These are phyloP conservation scores for Chymomyza procnemis DNA, from an alignment of 2,888 invertebrate species.

Conservation along the genomic window DNA sequence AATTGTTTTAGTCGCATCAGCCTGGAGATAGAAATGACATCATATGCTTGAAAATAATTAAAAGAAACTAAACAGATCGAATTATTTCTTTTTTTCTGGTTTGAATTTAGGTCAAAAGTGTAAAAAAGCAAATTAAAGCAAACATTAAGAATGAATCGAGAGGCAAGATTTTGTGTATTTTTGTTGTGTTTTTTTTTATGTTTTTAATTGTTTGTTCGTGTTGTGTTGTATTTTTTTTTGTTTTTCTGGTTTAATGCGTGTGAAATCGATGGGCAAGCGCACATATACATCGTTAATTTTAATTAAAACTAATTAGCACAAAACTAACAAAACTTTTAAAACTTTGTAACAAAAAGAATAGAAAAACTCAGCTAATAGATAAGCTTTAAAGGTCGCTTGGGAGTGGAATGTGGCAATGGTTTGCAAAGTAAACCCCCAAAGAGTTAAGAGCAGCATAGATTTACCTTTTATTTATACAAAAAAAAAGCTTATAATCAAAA, in stretches of 20 bases:
- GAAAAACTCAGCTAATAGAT: neutral
- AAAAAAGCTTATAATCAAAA: neutral
- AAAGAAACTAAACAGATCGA: conserved; percentile 37
- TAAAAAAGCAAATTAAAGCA: conserved; percentile 58
- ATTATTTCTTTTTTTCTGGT: conserved; percentile 1
- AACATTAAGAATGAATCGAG: conserved; percentile 47
- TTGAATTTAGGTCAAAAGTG: conserved; percentile 64
- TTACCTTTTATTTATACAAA: neutral
- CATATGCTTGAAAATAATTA: conserved; percentile 25
- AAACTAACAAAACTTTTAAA: conserved; percentile 34
- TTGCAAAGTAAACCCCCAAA: neutral
- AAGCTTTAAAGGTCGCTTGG: neutral
- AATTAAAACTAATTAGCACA: conserved; percentile 70
- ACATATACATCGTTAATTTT: conserved; percentile 64
- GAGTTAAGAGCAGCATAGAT: neutral
- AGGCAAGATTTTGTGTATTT: conserved; percentile 47
- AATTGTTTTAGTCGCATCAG: neutral
- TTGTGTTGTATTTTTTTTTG: conserved; percentile 5
- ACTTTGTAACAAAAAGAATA: conserved; percentile 1
- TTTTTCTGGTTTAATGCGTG: conserved; percentile 51
- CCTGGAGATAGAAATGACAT: conserved; percentile 38
- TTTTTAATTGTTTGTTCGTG: conserved; percentile 6
- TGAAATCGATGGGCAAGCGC: conserved; percentile 56
- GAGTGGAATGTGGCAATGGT: neutral
- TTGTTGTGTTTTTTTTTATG: conserved; percentile 14